Evolutionary conservation across 2,888 invertebrate genomes (phyloP), one percentile per base, ranked within the genome.

Genomic region (Clusia tigrina): DNA sequence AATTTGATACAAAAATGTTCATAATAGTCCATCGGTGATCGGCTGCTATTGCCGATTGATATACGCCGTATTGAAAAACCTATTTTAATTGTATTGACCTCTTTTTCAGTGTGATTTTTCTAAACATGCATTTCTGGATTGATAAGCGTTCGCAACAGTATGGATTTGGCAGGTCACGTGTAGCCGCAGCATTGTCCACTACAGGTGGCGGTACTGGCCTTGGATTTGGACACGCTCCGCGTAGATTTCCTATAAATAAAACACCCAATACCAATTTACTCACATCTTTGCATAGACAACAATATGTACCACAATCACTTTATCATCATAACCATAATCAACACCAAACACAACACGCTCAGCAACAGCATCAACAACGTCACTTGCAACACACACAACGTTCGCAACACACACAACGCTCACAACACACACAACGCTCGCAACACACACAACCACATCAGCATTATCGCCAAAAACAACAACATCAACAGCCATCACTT

Each of bases 121-220:
- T n/a, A n/a, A n/a, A 53, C 32, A 93, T 92, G 92, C 92, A 93
- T 91, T 92, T 93, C 87, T 93, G 92, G 92, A 92, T 92, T 83
- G 91, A 92, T 84, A 92, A 92, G 85, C 90, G 91, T 78, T 89
- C 90, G 82, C 90, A 91, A 83, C 86, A 86, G 86, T 91, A 90
- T 85, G 89, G 90, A 74, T 91, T 90, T 79, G 90, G 91, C 78
- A 88, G 91, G 77, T 89, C 89, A 74, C 87, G 89, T 69, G 88
- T 90, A 69, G 89, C 90, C 68, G 88, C 90, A 62, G 89, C 90
- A 46, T 80, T 90, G 71, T 88, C 89, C 67, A 86, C 88, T 70
- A 87, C 88, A 83, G 79, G 82, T 57, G 85, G 88, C 67, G 87
- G 87, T 84, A 86, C 86, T 84, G 80, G 83, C 1, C 75, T 85